Conservation (phyloP, 2,888 invertebrate species). For the Stenchaetothrips biformis region DNA sequence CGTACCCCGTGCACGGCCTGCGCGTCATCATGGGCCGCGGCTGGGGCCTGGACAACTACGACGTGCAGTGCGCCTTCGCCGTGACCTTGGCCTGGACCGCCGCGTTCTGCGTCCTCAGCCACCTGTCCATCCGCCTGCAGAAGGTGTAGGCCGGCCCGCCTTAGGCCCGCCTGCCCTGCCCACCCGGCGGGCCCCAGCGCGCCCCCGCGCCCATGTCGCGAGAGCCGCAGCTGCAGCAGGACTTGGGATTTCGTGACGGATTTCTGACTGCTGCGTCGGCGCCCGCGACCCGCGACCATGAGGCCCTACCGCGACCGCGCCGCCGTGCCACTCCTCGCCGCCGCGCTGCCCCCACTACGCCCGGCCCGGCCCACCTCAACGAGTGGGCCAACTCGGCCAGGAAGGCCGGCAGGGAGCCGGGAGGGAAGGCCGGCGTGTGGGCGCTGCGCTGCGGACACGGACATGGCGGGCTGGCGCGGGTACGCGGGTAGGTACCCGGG, state of each 20-base stretch:
- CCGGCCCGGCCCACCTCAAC: too few relatives aligned
- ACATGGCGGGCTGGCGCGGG: background rate
- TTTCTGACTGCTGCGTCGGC: too few relatives aligned
- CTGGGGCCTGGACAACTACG: background rate
- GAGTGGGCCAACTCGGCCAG: too few relatives aligned
- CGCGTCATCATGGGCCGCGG: slow-evolving; percentile 21
- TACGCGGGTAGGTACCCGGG: background rate
- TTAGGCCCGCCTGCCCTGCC: too few relatives aligned
- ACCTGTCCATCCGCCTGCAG: slow-evolving; percentile 6
- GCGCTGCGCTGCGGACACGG: background rate
- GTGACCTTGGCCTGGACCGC: background rate
- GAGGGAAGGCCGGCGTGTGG: background rate
- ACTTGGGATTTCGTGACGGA: too few relatives aligned
- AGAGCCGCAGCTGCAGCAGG: too few relatives aligned
- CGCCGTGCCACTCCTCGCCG: background rate
- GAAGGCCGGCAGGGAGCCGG: too few relatives aligned
- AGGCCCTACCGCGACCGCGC: background rate
- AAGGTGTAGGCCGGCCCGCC: background rate
- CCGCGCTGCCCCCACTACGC: background rate
- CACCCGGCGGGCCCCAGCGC: background rate
- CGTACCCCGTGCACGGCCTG: slow-evolving; percentile 14
- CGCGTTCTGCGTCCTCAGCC: background rate
- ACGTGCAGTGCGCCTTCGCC: background rate
- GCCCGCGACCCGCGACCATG: too few relatives aligned
- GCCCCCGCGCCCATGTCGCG: background rate